Conservation (phyloP, 2,888 invertebrate species). For the Drosophila engyochracea region DNA sequence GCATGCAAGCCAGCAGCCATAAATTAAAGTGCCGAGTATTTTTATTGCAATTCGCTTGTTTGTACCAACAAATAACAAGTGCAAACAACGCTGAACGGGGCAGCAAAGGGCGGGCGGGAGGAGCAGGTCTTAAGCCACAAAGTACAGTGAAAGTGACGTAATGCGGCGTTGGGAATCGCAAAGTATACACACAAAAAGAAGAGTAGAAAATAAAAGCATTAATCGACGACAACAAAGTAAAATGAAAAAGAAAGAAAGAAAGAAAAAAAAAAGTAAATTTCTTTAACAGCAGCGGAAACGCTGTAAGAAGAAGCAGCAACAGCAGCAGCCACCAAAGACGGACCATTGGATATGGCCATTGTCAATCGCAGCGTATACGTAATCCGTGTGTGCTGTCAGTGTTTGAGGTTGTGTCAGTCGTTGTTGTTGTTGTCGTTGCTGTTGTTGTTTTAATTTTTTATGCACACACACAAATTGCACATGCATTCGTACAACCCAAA, state of each 20-base stretch:
- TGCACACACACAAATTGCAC: constrained; percentile 51
- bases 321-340: constrained; percentile 28
- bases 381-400: constrained; percentile 33
- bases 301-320: constrained; percentile 20
- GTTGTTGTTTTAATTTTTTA: constrained; percentile 11
- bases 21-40: constrained; percentile 67
- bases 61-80: constrained; percentile 64
- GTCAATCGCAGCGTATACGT: constrained; percentile 37
- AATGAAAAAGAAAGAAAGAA: constrained; percentile 32
- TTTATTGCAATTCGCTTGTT: constrained; percentile 72
- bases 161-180: constrained; percentile 43
- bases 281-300: constrained; percentile 47
- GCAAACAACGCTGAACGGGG: constrained; percentile 47
- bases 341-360: constrained; percentile 50
- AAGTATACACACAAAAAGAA: constrained; percentile 21
- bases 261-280: constrained; percentile 59
- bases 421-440: constrained; percentile 24
- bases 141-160: constrained; percentile 76
- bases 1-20: constrained; percentile 52
- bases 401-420: constrained; percentile 10
- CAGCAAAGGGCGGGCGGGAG: constrained; percentile 1
- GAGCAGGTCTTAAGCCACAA: constrained; percentile 55
- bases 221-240: constrained; percentile 62
- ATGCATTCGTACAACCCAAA: constrained; percentile 43
- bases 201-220: constrained; percentile 58